Percentiles rank a stretch among this genome's conserved stretches.
phyloP scores from a whole-genome alignment of 2,797 vertebrate genomes.

The Oreochromis grahami region DNA sequence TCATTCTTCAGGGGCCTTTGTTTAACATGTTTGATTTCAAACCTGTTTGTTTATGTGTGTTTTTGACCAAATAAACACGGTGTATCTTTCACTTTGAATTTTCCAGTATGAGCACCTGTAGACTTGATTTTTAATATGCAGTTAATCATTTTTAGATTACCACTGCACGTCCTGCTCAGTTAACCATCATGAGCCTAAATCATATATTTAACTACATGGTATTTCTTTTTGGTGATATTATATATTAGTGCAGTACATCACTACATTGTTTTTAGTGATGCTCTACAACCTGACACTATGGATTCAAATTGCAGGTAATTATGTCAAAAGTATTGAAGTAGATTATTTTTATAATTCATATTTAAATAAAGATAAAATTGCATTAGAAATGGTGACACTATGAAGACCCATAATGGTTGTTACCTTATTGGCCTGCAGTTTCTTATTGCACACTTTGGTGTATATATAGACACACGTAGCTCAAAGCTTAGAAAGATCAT shows the following conservation, averaged over 20 bases:
- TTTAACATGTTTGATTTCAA: not conserved
- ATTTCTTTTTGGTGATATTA: not conserved
- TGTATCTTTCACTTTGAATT: not conserved
- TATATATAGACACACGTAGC: not conserved
- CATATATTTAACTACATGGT: not conserved
- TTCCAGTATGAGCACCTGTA: not conserved
- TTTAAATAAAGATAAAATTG: not conserved
- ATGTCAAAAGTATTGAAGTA: not conserved
- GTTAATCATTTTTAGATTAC: not conserved
- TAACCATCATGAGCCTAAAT: not conserved
- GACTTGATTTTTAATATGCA: not conserved
- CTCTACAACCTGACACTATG: not conserved
- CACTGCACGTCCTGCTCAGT: not conserved
- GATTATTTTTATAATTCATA: not conserved
- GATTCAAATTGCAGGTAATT: not conserved
- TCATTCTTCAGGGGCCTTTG: not conserved
- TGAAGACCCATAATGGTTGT: not conserved
- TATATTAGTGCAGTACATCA: not conserved
- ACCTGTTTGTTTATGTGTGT: not conserved
- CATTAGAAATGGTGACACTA: not conserved
- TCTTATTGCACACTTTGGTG: not conserved
- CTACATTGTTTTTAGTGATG: not conserved
- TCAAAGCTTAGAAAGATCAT: not conserved
- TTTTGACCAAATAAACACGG: not conserved
- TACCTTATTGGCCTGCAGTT: not conserved